Conservation (phyloP, 1,140 invertebrate species). For the Teleopsis dalmanni region DNA sequence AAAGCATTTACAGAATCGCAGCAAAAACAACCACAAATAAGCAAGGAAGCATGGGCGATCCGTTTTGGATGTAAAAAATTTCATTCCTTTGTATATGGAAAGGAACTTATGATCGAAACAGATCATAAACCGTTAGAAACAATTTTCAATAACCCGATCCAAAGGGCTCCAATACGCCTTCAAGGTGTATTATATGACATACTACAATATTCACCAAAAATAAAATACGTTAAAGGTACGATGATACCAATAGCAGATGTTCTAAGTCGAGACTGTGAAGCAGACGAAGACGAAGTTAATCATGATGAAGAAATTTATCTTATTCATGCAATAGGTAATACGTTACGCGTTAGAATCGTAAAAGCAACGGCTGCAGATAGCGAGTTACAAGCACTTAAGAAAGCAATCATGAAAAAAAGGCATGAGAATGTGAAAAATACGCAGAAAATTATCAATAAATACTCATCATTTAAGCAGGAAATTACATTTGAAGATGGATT, state of each 20-base stretch:
- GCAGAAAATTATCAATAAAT: not conserved
- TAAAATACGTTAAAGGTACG: not conserved
- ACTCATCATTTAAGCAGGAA: not conserved
- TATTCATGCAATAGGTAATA: not conserved
- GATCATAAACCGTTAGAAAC: slow-evolving; percentile 46
- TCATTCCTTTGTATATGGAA: slow-evolving; percentile 20
- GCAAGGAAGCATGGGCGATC: slow-evolving; percentile 41
- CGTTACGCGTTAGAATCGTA: not conserved
- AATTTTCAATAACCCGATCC: slow-evolving; percentile 41
- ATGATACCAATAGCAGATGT: not conserved
- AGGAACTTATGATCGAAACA: slow-evolving; percentile 32
- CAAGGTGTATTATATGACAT: not conserved
- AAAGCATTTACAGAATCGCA: slow-evolving; percentile 31
- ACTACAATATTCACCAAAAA: not conserved
- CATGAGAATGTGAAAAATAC: not conserved
- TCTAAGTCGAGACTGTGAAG: not conserved
- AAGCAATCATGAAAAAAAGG: not conserved
- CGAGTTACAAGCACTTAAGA: not conserved
- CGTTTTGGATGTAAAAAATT: slow-evolving; percentile 31
- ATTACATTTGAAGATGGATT: not conserved
- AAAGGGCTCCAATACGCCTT: not conserved
- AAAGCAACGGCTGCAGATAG: not conserved
- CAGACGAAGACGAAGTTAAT: not conserved
- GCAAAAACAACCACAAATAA: slow-evolving; percentile 32
- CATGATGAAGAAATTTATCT: not conserved